Evolutionary conservation across 2,797 vertebrate species (phyloP), one percentile per base, ranked within the genome.

Genomic region (Tapera naevia): DNA sequence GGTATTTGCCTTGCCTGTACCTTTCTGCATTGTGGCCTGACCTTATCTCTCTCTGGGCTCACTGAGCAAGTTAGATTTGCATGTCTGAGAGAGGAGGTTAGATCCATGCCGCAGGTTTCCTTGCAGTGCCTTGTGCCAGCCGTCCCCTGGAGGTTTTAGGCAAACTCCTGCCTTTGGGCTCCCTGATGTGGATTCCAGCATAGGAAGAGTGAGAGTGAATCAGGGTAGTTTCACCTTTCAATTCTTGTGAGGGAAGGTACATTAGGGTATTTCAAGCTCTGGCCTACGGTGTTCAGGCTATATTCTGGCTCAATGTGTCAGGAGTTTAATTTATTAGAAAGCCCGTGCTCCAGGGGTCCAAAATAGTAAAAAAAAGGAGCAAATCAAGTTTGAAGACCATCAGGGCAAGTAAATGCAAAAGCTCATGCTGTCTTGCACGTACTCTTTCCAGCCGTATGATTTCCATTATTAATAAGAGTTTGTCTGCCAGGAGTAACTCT

Each of bases 341-440:
- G 48, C 19, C 15, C 1, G 0, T 78, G 53, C 9, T 91, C 27
- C 56, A 60, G 21, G 32, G 33, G 41, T 66, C 67, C 46, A 83
- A 89, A 89, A 87, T 5, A 69, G 41, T 19, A 61, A 66, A 69
- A 78, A 78, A 60, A 54, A 2, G 8, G 32, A 72, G 39, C 6
- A 93, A 93, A 87, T 64, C 33, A 76, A 18, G 54, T 79, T 32
- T 86, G 48, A 93, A 86, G 74, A 64, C 46, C 43, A 75, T 1
- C 51, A 61, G 45, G 23, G 33, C 54, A 90, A 82, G n/a, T 73
- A 73, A 86, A 91, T 73, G 25, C 21, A 73, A 86, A 93, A 90
- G 48, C 45, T 94, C 86, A 86, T 94, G 94, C 83, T 92, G 41
- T 91, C 57, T 60, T 82, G 93, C 92, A 96, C 95, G 88, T 96